Evolutionary conservation across 2,888 invertebrate genomes (phyloP), one percentile per base, ranked within the genome.

Genomic region (Acanthosepion lycidas): DNA sequence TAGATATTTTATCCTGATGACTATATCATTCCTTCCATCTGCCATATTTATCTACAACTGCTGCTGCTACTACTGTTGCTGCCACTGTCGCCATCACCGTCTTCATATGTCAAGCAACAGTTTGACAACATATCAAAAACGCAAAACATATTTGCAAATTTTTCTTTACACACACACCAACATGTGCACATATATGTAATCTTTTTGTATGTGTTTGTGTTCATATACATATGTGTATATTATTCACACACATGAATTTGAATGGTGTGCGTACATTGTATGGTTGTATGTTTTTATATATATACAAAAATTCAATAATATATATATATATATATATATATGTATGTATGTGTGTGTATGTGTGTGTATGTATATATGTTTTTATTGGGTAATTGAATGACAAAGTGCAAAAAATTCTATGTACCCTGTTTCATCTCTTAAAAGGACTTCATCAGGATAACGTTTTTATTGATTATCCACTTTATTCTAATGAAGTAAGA

Each of bases 1-100:
- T 95, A 78, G 96, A 96, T 95, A 96, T 96, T 92, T 95, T 95
- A 26, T 95, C 96, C 49, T 96, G 94, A 95, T 94, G 64, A 26
- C 28, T 33, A n/a, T 92, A 92, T 6, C 26, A 6, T 93, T 93
- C 28, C 33, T 49, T n/a, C 49, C 93, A 93, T 93, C 15, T 42
- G 18, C 49, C 53, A 93, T 51, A 28, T 93, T 93, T 51, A 49
- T 28, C 93, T 51, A 28, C 53, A 42, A 93, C 49, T 49, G 51
- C 49, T 93, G 93, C 48, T 15, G 15, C 48, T 15, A 28, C 12
- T 5, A 18, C 93, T 28, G 53, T 15, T 93, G 51, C 92, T 28
- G 49, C 49, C n/a, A n/a, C 6, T 2, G 8, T 93, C 20, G n/a
- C 28, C 93, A 15, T 49, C 49, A 15, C 48, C n/a, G 6, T 51